Conservation (phyloP, 2,888 invertebrate species). For the Eilema caniola region DNA sequence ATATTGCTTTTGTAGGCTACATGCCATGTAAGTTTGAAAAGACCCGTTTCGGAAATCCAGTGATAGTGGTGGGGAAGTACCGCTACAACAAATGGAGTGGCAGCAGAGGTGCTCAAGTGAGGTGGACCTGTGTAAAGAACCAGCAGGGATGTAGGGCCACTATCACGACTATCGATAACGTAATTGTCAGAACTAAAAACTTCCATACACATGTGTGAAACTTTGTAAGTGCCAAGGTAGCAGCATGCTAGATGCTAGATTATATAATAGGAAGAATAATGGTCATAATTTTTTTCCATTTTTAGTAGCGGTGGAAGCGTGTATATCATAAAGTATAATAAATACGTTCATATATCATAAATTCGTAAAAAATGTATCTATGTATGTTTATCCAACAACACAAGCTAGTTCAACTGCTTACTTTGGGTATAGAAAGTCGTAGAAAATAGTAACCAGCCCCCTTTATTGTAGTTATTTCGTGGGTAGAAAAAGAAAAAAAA, state of each 20-base stretch:
- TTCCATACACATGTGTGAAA: constrained; percentile 53
- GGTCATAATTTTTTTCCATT: no score
- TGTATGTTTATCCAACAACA: no score
- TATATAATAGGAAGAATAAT: no score
- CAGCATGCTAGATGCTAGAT: neutral
- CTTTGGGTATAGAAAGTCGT: no score
- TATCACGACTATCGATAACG: constrained; percentile 57
- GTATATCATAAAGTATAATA: no score
- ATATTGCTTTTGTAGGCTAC: constrained; percentile 22
- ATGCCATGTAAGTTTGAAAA: constrained; percentile 51
- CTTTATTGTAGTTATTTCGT: no score
- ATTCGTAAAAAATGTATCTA: no score
- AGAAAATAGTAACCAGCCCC: no score
- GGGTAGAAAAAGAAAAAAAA: no score
- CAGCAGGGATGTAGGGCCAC: constrained; percentile 57
- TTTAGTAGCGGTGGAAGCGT: no score
- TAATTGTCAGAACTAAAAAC: constrained; percentile 52
- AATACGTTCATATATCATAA: no score
- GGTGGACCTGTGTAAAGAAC: constrained; percentile 61
- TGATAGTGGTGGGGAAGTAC: constrained; percentile 63
- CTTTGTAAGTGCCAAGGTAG: neutral
- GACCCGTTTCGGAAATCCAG: constrained; percentile 74
- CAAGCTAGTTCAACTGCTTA: no score
- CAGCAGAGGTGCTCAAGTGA: constrained; percentile 46
- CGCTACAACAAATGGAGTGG: constrained; percentile 56